These are phyloP conservation scores for Danionella cerebrum DNA, from an alignment of 2,113 vertebrate species.

Conservation along the genomic window DNA sequence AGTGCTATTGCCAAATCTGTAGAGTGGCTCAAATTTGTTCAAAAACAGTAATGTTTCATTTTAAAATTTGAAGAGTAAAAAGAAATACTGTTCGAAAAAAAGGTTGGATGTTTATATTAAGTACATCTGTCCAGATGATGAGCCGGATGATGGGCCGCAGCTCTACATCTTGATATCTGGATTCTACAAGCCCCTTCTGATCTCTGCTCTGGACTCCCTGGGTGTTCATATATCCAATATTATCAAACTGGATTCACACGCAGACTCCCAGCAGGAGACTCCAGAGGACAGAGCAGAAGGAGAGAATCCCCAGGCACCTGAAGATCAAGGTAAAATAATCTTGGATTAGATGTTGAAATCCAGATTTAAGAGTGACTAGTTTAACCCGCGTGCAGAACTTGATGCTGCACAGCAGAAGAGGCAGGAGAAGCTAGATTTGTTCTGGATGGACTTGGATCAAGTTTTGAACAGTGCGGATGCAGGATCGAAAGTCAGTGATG, in stretches of 20 bases:
- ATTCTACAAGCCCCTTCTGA: slow-evolving; percentile 72
- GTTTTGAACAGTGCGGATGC: slow-evolving; percentile 66
- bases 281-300: slow-evolving; percentile 5
- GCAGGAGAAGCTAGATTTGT: slow-evolving; percentile 57
- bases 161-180: slow-evolving; percentile 80
- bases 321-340: slow-evolving; percentile 15
- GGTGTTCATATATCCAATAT: slow-evolving; percentile 75
- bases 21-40: no score
- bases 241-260: slow-evolving; percentile 73
- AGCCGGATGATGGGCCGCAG: slow-evolving; percentile 85
- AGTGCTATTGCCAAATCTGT: no score
- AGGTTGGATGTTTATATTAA: neutral
- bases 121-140: slow-evolving; percentile 71
- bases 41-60: no score
- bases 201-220: slow-evolving; percentile 67
- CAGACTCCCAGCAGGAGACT: slow-evolving; percentile 46
- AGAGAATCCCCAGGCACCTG: neutral
- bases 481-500: slow-evolving; percentile 70
- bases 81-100: no score
- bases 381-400: slow-evolving; percentile 35
- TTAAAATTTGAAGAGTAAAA: no score
- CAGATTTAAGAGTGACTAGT: neutral
- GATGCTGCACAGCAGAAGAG: slow-evolving; percentile 26
- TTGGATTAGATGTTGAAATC: neutral
- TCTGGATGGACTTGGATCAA: slow-evolving; percentile 79